Percentiles rank a stretch among this genome's conserved stretches.
Evolutionary conservation across 1,140 invertebrate species (phyloP).

Genomic region (Akabosia matsudoensis): DNA sequence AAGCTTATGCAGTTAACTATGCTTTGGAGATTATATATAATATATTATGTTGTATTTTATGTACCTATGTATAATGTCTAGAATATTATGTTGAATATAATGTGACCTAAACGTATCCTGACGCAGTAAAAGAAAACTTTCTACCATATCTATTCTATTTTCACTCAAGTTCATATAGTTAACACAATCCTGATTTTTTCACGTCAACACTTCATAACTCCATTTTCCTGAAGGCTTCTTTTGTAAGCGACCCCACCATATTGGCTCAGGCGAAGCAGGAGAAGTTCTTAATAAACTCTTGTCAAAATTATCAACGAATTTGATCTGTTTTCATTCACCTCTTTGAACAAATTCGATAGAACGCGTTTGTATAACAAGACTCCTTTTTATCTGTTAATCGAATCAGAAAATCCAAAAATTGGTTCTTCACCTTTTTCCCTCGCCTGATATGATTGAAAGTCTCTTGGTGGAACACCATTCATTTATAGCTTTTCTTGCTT

Average conservation of each 20-base stretch:
- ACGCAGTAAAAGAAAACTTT: no score
- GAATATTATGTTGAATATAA: no score
- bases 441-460: not conserved
- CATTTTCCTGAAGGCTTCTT: not conserved
- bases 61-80: no score
- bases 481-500: not conserved
- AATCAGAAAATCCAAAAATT: constrained; percentile 19
- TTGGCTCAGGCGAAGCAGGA: not conserved
- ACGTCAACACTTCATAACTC: not conserved
- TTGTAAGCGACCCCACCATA: not conserved
- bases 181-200: no score
- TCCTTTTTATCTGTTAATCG: constrained; percentile 1
- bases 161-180: no score
- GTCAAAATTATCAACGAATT: constrained; percentile 23
- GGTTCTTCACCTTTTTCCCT: not conserved
- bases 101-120: no score
- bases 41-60: no score
- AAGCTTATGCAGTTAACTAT: no score
- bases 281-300: constrained; percentile 16
- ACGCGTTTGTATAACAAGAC: not conserved
- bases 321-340: constrained; percentile 15
- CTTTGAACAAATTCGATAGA: not conserved
- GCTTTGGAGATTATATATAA: no score
- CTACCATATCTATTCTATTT: no score
- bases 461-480: not conserved